phyloP scores from a whole-genome alignment of 2,888 invertebrate genomes.

The Uloborus plumipes region DNA sequence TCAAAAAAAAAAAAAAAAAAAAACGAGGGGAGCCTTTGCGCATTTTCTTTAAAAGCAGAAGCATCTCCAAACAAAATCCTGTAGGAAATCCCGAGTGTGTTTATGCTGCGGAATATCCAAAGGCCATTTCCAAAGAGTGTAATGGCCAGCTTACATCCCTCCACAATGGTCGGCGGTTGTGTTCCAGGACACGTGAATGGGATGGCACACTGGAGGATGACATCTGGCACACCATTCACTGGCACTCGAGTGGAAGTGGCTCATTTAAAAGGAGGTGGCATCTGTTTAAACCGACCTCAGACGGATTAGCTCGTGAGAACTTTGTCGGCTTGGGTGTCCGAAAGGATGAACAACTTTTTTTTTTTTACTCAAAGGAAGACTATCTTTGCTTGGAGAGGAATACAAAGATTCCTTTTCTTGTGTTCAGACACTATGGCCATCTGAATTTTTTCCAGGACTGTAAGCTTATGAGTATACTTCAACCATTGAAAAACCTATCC shows the following conservation, averaged over 20 bases:
- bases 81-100: too few species aligned
- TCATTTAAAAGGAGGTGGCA: conserved; percentile 24
- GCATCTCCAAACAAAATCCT: too few species aligned
- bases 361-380: not conserved
- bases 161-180: not conserved
- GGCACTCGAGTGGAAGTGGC: conserved; percentile 37
- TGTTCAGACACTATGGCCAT: too few species aligned
- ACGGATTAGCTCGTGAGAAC: conserved; percentile 55
- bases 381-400: too few species aligned
- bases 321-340: conserved; percentile 57
- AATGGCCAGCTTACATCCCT: conserved; percentile 25
- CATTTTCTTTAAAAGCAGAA: too few species aligned
- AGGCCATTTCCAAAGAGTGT: not conserved
- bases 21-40: too few species aligned
- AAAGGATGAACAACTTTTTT: conserved; percentile 2
- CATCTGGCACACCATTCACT: conserved; percentile 37
- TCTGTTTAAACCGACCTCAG: conserved; percentile 42
- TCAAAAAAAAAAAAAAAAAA: too few species aligned
- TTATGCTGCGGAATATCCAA: too few species aligned
- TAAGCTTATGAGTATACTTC: too few species aligned
- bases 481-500: too few species aligned
- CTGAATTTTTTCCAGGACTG: too few species aligned
- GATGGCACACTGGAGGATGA: conserved; percentile 35
- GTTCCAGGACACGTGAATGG: conserved; percentile 8
- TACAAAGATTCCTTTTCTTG: too few species aligned